These are phyloP conservation scores for Puffinus mauretanicus DNA, from an alignment of 2,113 vertebrate genomes.

Conservation along the genomic window DNA sequence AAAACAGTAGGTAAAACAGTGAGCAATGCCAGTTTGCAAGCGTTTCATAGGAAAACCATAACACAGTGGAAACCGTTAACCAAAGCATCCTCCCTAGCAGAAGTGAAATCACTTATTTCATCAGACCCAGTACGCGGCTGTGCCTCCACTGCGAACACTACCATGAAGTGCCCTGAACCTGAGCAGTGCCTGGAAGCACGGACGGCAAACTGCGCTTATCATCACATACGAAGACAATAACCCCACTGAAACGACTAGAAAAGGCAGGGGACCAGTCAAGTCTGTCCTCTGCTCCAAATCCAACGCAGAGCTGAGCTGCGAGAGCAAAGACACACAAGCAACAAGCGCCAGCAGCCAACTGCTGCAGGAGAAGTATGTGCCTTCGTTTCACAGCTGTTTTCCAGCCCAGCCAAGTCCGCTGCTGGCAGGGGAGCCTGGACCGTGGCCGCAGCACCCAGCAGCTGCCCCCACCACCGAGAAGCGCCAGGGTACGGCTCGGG, in stretches of 20 bases:
- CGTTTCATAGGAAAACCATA: background rate
- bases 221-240: accelerated
- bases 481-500: background rate
- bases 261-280: background rate
- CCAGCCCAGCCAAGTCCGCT: background rate
- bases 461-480: background rate
- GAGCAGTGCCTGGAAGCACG: background rate
- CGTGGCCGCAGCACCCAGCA: background rate
- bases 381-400: background rate
- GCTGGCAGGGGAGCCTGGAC: background rate
- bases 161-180: background rate
- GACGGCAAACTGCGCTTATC: accelerated
- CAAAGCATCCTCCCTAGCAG: background rate
- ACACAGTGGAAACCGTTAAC: background rate
- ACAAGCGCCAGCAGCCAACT: background rate
- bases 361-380: background rate
- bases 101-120: background rate
- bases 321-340: background rate
- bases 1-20: background rate
- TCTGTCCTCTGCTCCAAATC: background rate
- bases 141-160: background rate
- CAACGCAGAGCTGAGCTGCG: background rate
- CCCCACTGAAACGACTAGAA: background rate
- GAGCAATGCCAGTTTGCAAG: background rate
- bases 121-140: background rate